A percentile compares a stretch with the other conserved stretches of the same genome.
Evolutionary conservation across 2,888 invertebrate genomes (phyloP).

Genomic region (Pegoplata infirma): DNA sequence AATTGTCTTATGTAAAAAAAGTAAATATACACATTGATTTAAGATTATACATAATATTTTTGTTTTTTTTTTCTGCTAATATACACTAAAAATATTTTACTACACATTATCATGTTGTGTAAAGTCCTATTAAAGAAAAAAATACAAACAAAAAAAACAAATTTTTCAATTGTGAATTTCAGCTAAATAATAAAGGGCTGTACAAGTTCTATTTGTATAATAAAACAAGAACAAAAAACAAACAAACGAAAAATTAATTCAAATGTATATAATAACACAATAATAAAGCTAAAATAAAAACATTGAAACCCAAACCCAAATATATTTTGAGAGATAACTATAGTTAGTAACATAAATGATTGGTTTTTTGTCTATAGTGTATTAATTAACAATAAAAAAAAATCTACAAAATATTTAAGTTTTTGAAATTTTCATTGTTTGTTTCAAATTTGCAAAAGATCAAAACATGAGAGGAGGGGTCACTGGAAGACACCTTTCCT

Average conservation of each 20-base stretch:
- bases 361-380: not conserved
- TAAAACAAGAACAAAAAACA: not conserved
- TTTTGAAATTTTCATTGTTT: no score
- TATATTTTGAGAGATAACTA: constrained; percentile 37
- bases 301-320: constrained; percentile 42
- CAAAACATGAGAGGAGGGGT: no score
- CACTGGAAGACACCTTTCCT: no score
- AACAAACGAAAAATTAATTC: not conserved
- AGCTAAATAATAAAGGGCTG: constrained; percentile 27
- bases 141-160: constrained; percentile 25
- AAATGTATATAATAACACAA: constrained; percentile 31
- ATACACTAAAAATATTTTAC: constrained; percentile 60
- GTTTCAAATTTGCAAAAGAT: no score
- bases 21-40: constrained; percentile 58
- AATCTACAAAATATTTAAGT: no score
- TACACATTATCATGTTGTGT: constrained; percentile 57
- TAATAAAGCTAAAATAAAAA: constrained; percentile 21
- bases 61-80: constrained; percentile 23
- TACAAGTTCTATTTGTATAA: constrained; percentile 1
- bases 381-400: not conserved
- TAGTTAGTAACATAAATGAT: not conserved
- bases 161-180: constrained; percentile 38
- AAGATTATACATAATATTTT: constrained; percentile 46
- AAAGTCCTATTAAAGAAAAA: constrained; percentile 52
- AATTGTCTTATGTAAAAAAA: constrained; percentile 60